Evolutionary conservation across 2,797 vertebrate species (phyloP), one percentile per base, ranked within the genome.

Genomic region (Anas capensis): DNA sequence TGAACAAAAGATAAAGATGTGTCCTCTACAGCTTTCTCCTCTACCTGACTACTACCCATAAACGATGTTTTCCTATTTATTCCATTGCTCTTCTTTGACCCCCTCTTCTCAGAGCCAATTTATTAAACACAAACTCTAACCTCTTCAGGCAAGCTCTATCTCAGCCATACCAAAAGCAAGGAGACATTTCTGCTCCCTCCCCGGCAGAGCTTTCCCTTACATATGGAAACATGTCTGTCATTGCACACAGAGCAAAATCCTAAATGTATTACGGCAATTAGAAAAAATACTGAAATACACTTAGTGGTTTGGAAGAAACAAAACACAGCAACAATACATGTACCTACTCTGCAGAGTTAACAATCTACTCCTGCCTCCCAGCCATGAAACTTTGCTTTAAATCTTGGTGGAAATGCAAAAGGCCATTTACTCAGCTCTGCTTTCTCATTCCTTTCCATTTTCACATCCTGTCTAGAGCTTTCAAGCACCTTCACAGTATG

Each of bases 211-310:
- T 6, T 10, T 6, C 64, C 38, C 51, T 24, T 27, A 40, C 58
- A 19, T 3, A 11, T 0, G 0, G 38, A 57, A 17, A 18, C 0
- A 2, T 0, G 38, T 16, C 46, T 33, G 4, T 7, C 5, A 8
- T 1, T 4, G n/a, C 10, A 10, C 69, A 21, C 61, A 8, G 8
- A 86, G 73, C 80, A 75, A n/a, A 69, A 24, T 18, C 40, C 31
- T 4, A 19, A 49, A 58, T 1, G 18, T 24, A 23, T 0, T 16
- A 46, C 27, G 66, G 42, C 34, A 90, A 56, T 23, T 0, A 38
- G 8, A 33, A 58, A 20, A 90, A 93, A 72, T 3, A 7, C 42
- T 48, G 17, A 14, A 77, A 86, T 90, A 10, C 21, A 26, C 8
- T 10, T 6, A 2, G 27, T 9, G 24, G 14, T 8, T 36, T 66